Evolutionary conservation across 2,888 invertebrate genomes (phyloP), one percentile per base, ranked within the genome.

Genomic region (Abrostola tripartita): DNA sequence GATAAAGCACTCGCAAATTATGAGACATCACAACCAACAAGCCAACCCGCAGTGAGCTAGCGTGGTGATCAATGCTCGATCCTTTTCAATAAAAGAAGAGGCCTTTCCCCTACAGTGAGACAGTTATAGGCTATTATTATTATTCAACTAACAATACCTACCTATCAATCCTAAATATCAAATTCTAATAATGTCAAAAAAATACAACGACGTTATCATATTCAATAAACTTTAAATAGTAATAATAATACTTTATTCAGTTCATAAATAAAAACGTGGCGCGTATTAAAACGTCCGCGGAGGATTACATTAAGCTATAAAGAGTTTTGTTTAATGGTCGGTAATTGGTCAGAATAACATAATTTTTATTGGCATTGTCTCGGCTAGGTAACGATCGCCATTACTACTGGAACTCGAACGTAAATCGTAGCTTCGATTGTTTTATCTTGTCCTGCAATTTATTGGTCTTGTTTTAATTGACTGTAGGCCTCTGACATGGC

Each of bases 311-410:
- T 87, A 87, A 83, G 88, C 86, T 80, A 87, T 92, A 92, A 92
- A 91, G 76, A 88, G 87, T 87, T 88, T 88, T 88, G 87, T 89
- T 90, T 91, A 90, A 92, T 91, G 85, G 88, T 79, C 85, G 66
- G 87, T 92, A 92, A 93, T 92, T 92, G 91, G 90, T 86, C 82
- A 75, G 85, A 87, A 88, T 90, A 91, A 92, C 90, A 92, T 90
- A 83, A 87, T 90, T 92, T 92, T 93, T 92, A 92, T 91, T 90
- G 85, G 89, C 86, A 90, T 90, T 92, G 91, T 92, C 88, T 90
- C 85, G 84, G 84, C 84, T 83, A 83, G 82, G 81, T 81, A 79
- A 77, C 83, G 74, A 78, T 62, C 35, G 42, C 65, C 40, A 36
- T 51, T 87, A 91, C 90, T 75, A 76, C 35, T 51, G 72, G n/a